Evolutionary conservation across 2,888 invertebrate genomes (phyloP).

Genomic region (Andrena camellia): DNA sequence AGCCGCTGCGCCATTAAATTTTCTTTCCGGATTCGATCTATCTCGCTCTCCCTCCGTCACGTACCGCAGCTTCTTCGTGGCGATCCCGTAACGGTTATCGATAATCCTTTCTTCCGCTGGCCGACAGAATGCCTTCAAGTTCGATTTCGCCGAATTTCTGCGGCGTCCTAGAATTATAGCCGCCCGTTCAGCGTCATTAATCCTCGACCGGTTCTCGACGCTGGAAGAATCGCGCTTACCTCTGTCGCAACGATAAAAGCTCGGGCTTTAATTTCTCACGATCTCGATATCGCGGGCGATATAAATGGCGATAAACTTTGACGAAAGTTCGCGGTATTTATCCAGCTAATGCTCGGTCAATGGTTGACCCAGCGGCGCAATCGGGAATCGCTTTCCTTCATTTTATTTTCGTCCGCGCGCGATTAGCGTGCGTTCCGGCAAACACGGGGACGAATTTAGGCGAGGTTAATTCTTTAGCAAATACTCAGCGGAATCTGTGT

Average conservation of each 20-base stretch:
- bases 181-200: conserved; percentile 26
- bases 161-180: conserved; percentile 17
- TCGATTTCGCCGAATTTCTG: conserved; percentile 14
- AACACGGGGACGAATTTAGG: conserved; percentile 12
- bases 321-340: background rate
- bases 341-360: background rate
- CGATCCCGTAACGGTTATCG: background rate
- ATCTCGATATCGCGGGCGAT: background rate
- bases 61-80: background rate
- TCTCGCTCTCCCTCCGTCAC: background rate
- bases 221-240: conserved; percentile 9
- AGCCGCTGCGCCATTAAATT: conserved; percentile 41
- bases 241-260: background rate
- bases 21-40: conserved; percentile 30
- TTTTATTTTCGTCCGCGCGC: conserved; percentile 14
- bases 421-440: conserved; percentile 7
- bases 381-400: conserved; percentile 1
- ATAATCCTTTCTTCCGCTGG: conserved; percentile 17
- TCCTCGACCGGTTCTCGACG: conserved; percentile 21
- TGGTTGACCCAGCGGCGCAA: no score
- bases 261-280: conserved; percentile 6
- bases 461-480: conserved; percentile 44
- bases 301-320: background rate
- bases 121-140: conserved; percentile 26
- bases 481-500: conserved; percentile 31